Conservation (phyloP, 2,113 vertebrate genomes). For the Macroglossus sobrinus region DNA sequence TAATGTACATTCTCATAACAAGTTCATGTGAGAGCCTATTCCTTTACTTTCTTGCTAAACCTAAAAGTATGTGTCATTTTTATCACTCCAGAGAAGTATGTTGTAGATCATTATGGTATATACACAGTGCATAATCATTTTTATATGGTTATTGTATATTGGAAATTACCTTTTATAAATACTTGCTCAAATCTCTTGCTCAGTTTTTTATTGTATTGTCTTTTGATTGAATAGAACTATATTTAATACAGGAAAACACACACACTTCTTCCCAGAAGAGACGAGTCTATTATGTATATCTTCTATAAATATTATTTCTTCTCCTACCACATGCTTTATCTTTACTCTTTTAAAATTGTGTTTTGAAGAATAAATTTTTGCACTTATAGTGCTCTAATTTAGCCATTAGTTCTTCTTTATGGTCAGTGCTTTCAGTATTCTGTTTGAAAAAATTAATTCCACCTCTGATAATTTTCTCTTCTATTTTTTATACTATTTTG, state of each 20-base stretch:
- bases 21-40: background rate
- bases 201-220: background rate
- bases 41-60: background rate
- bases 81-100: background rate
- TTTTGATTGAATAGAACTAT: background rate
- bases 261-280: background rate
- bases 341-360: background rate
- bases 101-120: background rate
- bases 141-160: background rate
- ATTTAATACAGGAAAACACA: background rate
- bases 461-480: background rate
- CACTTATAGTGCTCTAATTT: background rate
- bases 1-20: background rate
- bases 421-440: background rate
- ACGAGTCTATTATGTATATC: accelerated
- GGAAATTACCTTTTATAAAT: background rate
- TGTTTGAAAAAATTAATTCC: background rate
- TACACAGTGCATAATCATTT: background rate
- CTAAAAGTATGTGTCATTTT: background rate
- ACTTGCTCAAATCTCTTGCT: background rate
- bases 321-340: background rate
- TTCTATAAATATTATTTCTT: background rate
- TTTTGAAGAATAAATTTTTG: background rate
- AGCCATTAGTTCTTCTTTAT: background rate
- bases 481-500: background rate